Conservation (phyloP, 2,888 invertebrate genomes). For the Drosophila melanosoma region DNA sequence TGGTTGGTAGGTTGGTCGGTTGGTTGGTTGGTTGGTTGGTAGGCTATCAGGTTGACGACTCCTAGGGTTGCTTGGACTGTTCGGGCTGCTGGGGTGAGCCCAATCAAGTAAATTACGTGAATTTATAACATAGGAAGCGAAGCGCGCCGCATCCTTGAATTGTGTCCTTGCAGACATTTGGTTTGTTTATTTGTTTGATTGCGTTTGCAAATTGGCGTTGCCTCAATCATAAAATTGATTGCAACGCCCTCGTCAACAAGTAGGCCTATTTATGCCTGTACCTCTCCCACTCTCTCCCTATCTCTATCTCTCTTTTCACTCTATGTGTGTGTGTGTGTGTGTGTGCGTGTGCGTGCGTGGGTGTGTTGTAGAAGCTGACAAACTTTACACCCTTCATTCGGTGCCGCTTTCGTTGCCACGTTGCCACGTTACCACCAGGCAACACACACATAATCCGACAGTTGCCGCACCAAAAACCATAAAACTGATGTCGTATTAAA, state of each 20-base stretch:
- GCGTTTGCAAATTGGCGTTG: slow-evolving; percentile 59
- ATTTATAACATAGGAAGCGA: slow-evolving; percentile 57
- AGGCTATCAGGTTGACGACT: neutral
- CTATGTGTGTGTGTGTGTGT: neutral
- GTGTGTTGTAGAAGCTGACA: slow-evolving; percentile 7
- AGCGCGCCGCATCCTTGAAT: slow-evolving; percentile 44
- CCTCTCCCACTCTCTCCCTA: neutral
- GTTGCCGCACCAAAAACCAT: slow-evolving; percentile 57
- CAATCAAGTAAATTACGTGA: slow-evolving; percentile 66
- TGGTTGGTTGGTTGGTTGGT: neutral
- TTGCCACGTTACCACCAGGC: neutral
- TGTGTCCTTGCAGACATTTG: slow-evolving; percentile 22
- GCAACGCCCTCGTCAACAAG: slow-evolving; percentile 53
- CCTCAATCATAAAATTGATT: slow-evolving; percentile 66
- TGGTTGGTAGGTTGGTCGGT: neutral
- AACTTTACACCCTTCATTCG: slow-evolving; percentile 7
- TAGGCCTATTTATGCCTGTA: slow-evolving; percentile 35
- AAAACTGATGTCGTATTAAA: slow-evolving; percentile 66
- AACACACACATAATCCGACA: slow-evolving; percentile 20
- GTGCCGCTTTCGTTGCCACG: neutral
- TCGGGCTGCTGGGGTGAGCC: slow-evolving; percentile 17
- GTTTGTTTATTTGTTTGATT: slow-evolving; percentile 54
- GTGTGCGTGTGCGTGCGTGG: neutral
- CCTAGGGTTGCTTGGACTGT: slow-evolving; percentile 23
- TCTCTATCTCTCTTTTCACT: neutral